phyloP scores from a whole-genome alignment of 2,888 invertebrate species.

The Athalia cordata region DNA sequence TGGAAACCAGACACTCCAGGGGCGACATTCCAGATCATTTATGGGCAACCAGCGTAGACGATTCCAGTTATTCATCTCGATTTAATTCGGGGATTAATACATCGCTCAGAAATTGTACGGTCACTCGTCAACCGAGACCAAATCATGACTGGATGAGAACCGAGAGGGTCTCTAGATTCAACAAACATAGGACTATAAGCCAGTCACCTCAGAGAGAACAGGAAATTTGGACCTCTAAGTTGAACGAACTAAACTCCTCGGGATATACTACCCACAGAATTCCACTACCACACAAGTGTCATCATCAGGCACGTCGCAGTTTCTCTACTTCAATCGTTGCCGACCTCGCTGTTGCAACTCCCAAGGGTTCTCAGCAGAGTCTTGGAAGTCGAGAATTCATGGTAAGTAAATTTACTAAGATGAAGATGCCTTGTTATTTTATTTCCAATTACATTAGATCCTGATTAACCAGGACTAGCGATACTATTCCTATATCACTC shows the following conservation, averaged over 20 bases:
- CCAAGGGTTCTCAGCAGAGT: conserved; percentile 67
- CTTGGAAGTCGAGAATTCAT: conserved; percentile 65
- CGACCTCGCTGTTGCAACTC: conserved; percentile 61
- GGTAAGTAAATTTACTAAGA: conserved; percentile 59
- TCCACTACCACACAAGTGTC: conserved; percentile 58
- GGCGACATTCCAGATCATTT: conserved; percentile 63
- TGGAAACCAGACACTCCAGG: conserved; percentile 59
- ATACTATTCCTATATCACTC: too few relatives aligned
- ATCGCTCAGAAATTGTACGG: conserved; percentile 56
- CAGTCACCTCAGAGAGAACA: conserved; percentile 64
- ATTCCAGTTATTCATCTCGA: conserved; percentile 63
- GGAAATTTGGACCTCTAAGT: conserved; percentile 64
- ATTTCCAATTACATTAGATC: not conserved
- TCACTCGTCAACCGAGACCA: conserved; percentile 65
- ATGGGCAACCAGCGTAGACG: conserved; percentile 65
- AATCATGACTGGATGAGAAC: conserved; percentile 68
- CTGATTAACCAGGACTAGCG: too few relatives aligned
- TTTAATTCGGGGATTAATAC: conserved; percentile 62
- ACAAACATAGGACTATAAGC: conserved; percentile 65
- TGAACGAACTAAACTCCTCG: conserved; percentile 57
- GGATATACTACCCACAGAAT: conserved; percentile 61
- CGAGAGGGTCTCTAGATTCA: conserved; percentile 64
- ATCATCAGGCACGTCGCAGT: conserved; percentile 65
- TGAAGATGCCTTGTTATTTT: not conserved
- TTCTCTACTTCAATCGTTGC: conserved; percentile 68